Evolutionary conservation across 2,113 vertebrate genomes (phyloP).

Genomic region (Trogon surrucura): DNA sequence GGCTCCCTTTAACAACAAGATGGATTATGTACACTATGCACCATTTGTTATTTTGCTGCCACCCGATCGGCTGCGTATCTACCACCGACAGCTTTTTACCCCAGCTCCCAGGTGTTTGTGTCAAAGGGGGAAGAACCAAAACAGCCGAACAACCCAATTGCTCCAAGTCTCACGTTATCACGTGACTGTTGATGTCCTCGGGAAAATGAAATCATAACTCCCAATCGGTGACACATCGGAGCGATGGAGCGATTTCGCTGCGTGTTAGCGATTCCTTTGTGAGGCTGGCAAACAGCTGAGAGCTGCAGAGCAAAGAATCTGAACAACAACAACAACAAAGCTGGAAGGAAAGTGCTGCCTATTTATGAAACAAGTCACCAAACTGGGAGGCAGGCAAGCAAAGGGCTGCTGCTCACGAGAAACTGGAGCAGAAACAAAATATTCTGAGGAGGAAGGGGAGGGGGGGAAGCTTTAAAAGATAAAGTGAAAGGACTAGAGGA

Average conservation of each 20-base stretch:
- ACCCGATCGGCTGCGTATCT: background rate
- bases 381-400: constrained; percentile 40
- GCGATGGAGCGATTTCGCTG: constrained; percentile 38
- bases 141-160: background rate
- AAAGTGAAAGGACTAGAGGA: background rate
- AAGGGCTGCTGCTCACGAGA: constrained; percentile 60
- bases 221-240: constrained; percentile 33
- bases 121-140: background rate
- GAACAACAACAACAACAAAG: constrained; percentile 63
- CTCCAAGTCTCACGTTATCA: background rate
- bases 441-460: background rate
- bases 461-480: background rate
- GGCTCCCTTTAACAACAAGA: background rate
- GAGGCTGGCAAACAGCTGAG: constrained; percentile 66
- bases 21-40: constrained; percentile 1
- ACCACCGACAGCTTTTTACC: background rate
- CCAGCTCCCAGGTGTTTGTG: background rate
- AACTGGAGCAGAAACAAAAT: constrained; percentile 56
- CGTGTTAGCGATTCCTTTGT: constrained; percentile 44
- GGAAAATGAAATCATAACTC: constrained; percentile 67
- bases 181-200: background rate
- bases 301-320: constrained; percentile 72
- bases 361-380: constrained; percentile 64
- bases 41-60: constrained; percentile 25
- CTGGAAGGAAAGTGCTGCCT: constrained; percentile 72